Percentiles rank a stretch among this genome's conserved stretches.
Evolutionary conservation across 1,140 invertebrate genomes (phyloP).

Genomic region (Tetramorium simillimum): DNA sequence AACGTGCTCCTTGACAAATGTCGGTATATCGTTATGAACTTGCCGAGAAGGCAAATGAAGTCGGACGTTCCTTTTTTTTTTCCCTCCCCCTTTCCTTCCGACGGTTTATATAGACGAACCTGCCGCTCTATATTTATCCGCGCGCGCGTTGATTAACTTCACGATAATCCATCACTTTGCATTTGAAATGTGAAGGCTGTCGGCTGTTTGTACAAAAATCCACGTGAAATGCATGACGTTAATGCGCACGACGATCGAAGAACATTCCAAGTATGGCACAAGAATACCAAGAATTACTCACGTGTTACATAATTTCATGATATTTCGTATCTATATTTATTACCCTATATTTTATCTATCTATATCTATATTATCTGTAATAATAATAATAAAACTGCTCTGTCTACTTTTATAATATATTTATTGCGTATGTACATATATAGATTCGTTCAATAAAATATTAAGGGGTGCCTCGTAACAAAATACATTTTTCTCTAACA

Average conservation of each 20-base stretch:
- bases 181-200: slow-evolving; percentile 32
- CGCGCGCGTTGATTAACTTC: slow-evolving; percentile 42
- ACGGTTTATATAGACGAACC: slow-evolving; percentile 4
- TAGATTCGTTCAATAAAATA: neutral
- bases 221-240: neutral
- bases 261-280: neutral
- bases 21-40: slow-evolving; percentile 51
- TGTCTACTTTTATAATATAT: neutral
- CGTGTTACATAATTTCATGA: neutral
- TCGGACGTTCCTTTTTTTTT: slow-evolving; percentile 44
- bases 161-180: slow-evolving; percentile 43
- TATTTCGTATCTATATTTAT: neutral
- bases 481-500: neutral
- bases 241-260: neutral
- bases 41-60: slow-evolving; percentile 44
- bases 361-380: neutral
- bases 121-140: slow-evolving; percentile 53
- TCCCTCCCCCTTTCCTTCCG: too few species aligned
- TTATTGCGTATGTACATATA: neutral
- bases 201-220: slow-evolving; percentile 12
- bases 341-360: neutral
- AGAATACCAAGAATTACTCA: neutral
- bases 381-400: neutral
- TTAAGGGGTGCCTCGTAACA: neutral
- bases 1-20: slow-evolving; percentile 58